Percentiles rank a stretch among this genome's conserved stretches.
phyloP scores from a whole-genome alignment of 2,888 invertebrate species.

The Trilocha varians region DNA sequence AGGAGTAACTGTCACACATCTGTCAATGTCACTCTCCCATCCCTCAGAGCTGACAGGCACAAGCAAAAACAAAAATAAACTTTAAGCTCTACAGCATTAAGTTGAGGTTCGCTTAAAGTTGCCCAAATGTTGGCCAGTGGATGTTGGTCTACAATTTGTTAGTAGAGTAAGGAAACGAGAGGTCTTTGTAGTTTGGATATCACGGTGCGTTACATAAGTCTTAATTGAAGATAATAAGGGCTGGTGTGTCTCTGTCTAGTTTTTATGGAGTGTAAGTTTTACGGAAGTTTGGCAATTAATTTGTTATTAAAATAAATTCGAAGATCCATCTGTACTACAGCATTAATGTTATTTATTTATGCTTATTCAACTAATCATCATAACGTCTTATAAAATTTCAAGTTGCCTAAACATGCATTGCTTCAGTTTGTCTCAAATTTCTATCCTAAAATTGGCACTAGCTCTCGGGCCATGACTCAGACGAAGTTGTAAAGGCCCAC shows the following conservation, averaged over 20 bases:
- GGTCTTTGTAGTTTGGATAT: conserved; percentile 48
- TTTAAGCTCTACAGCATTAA: conserved; percentile 21
- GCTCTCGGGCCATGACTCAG: too few relatives aligned
- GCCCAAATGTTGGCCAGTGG: conserved; percentile 32
- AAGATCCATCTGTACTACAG: too few relatives aligned
- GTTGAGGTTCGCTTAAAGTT: conserved; percentile 24
- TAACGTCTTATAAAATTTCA: too few relatives aligned
- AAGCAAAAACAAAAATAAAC: conserved; percentile 15
- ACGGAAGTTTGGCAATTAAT: conserved; percentile 44
- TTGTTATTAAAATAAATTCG: too few relatives aligned
- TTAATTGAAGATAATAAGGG: conserved; percentile 73
- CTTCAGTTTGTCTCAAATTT: too few relatives aligned
- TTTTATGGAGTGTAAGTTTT: conserved; percentile 63
- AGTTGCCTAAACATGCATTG: too few relatives aligned
- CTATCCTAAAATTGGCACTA: too few relatives aligned
- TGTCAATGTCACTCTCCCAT: conserved; percentile 49
- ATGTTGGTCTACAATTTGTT: conserved; percentile 24
- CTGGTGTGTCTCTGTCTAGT: conserved; percentile 69
- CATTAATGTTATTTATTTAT: too few relatives aligned
- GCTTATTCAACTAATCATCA: too few relatives aligned
- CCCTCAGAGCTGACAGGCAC: conserved; percentile 39
- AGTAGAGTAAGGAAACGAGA: conserved; percentile 5
- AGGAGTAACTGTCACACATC: conserved; percentile 51
- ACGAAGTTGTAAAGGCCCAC: too few relatives aligned
- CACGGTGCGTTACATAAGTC: conserved; percentile 66